Evolutionary conservation across 2,797 vertebrate genomes (phyloP).

Genomic region (Chrysocyon brachyurus): DNA sequence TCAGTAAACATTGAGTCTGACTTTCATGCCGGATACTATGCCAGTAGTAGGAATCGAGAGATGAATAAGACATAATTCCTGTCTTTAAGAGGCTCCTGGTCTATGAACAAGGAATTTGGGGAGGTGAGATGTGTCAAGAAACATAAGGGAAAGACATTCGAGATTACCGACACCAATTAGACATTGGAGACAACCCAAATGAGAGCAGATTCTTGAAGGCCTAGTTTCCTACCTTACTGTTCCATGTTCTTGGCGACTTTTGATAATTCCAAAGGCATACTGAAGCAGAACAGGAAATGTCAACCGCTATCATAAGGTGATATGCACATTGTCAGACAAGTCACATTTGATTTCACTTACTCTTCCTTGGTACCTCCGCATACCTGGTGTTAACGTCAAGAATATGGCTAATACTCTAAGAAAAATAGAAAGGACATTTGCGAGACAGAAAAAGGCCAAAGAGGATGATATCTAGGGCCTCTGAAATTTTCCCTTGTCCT

Average conservation of each 20-base stretch:
- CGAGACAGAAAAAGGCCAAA: not conserved
- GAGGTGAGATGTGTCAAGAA: not conserved
- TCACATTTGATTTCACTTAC: not conserved
- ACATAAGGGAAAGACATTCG: not conserved
- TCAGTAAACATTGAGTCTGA: slow-evolving; percentile 10
- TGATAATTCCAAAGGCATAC: slow-evolving; percentile 24
- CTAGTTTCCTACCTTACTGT: not conserved
- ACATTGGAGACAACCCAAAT: not conserved
- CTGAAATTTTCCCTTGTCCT: not conserved
- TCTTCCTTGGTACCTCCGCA: not conserved
- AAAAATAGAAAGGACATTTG: not conserved
- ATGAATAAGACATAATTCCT: not conserved
- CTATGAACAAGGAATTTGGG: not conserved
- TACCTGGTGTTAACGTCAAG: not conserved
- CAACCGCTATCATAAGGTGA: not conserved
- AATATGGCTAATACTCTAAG: not conserved
- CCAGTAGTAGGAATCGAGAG: not conserved
- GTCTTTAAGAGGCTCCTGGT: slow-evolving; percentile 5
- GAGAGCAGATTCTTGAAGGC: slow-evolving; percentile 31
- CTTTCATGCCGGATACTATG: not conserved
- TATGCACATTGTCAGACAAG: slow-evolving; percentile 4
- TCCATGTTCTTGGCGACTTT: slow-evolving; percentile 20
- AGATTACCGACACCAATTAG: not conserved
- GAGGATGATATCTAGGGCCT: not conserved
- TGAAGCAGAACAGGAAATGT: not conserved